Evolutionary conservation across 2,113 vertebrate species (phyloP), one percentile per base, ranked within the genome.

Genomic region (Phaethornis superciliosus): DNA sequence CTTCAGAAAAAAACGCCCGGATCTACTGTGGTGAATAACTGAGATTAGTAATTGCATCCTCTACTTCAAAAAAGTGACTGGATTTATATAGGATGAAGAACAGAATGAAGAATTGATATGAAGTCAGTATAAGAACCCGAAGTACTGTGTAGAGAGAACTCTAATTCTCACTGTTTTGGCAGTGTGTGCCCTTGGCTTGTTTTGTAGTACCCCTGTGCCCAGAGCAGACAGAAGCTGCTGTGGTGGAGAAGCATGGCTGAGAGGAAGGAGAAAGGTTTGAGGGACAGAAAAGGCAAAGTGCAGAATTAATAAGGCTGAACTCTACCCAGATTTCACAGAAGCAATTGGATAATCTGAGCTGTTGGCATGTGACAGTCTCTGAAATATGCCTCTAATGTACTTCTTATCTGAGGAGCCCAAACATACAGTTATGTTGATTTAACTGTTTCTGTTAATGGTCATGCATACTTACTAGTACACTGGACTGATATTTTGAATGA

Each of bases 141-240:
- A 81, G 23, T 6, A 27, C 8, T 46, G 3, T 1, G 0, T 1
- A 1, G 32, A 58, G 67, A 35, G 35, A 85, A 26, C 27, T 72
- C 52, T 40, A 40, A 40, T 40, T 40, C 40, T 40, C 40, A 40
- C 19, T 18, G 9, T 79, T 65, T 23, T 63, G 35, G 55, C 9
- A 30, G 27, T 0, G 15, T 44, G 68, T 56, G 44, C 58, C 55
- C 69, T 33, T 52, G 76, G 46, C 72, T 86, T 52, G 40, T 58
- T 60, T 9, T 8, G 15, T 16, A 10, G 70, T 4, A n/a, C 4
- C 1, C 19, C 2, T 0, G 1, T 22, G n/a, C 22, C 33, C n/a
- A 30, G 71, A 68, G 15, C 44, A 81, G 46, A 15, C 18, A 5
- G 35, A 32, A 35, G 62, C 44, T 52, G 78, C 74, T 60, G 51